phyloP scores from a whole-genome alignment of 2,888 invertebrate species.

The Graphium colonna region DNA sequence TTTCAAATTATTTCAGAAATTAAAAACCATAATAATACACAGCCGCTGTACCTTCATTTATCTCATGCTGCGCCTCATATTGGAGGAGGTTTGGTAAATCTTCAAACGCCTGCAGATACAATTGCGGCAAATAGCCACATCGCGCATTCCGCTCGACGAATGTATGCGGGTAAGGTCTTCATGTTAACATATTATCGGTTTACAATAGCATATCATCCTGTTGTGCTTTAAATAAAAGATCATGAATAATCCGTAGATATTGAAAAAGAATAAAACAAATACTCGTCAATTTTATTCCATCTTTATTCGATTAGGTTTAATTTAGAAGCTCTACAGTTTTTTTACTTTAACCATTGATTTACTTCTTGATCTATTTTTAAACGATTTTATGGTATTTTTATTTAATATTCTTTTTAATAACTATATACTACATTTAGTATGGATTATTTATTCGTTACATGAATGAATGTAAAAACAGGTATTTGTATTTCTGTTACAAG shows the following conservation, averaged over 20 bases:
- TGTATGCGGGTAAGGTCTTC: conserved; percentile 82
- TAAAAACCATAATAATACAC: conserved; percentile 67
- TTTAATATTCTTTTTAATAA: too few species aligned
- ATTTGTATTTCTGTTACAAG: background rate
- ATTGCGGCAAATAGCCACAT: conserved; percentile 84
- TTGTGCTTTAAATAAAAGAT: background rate
- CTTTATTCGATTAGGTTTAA: too few species aligned
- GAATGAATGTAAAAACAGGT: too few species aligned
- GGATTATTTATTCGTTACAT: too few species aligned
- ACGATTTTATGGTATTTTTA: too few species aligned
- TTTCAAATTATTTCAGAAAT: conserved; percentile 69
- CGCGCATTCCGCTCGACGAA: conserved; percentile 82
- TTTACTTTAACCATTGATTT: too few species aligned
- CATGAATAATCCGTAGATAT: too few species aligned
- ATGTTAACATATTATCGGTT: background rate
- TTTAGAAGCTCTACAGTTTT: too few species aligned
- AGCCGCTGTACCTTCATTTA: conserved; percentile 87
- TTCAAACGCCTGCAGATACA: conserved; percentile 84
- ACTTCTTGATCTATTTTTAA: too few species aligned
- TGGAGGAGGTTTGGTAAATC: conserved; percentile 83
- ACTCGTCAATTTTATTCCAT: too few species aligned
- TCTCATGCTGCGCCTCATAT: conserved; percentile 88
- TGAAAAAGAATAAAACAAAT: too few species aligned
- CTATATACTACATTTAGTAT: too few species aligned
- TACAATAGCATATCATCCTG: background rate